Evolutionary conservation across 1,140 invertebrate genomes (phyloP).

Genomic region (Zeugodacus cucurbitae): DNA sequence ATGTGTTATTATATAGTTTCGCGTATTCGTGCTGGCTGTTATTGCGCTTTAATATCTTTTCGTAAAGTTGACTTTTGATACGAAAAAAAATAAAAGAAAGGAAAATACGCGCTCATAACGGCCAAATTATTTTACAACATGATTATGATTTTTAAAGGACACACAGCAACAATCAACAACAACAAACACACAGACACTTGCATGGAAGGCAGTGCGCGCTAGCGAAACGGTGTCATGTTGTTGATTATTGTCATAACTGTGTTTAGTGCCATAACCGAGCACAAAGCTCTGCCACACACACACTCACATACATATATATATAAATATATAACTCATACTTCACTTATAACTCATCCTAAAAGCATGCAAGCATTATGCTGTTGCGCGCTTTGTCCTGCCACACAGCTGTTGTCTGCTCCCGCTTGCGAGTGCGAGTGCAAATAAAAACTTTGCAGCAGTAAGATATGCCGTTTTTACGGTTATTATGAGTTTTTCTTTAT

Average conservation of each 20-base stretch:
- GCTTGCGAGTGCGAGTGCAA: slow-evolving; percentile 8
- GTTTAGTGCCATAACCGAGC: neutral
- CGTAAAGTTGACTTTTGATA: slow-evolving; percentile 2
- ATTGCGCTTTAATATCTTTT: slow-evolving; percentile 9
- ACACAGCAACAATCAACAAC: neutral
- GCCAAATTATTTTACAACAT: slow-evolving; percentile 7
- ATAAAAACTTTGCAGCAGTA: neutral
- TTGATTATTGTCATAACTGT: neutral
- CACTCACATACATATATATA: too few species aligned
- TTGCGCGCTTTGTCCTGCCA: neutral
- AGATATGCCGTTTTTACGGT: neutral
- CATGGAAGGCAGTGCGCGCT: neutral
- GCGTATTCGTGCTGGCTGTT: neutral
- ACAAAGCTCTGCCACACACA: too few species aligned
- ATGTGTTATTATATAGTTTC: neutral
- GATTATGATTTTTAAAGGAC: neutral
- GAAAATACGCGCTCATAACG: slow-evolving; percentile 8
- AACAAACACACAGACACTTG: neutral
- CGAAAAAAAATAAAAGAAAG: too few species aligned
- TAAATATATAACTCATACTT: neutral
- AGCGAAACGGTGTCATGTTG: neutral
- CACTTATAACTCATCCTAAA: neutral
- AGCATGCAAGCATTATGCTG: neutral
- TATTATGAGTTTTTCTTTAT: neutral
- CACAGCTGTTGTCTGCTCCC: neutral